Evolutionary conservation across 2,797 vertebrate species (phyloP), one percentile per base, ranked within the genome.

Genomic region (Coracias cyanogaster): DNA sequence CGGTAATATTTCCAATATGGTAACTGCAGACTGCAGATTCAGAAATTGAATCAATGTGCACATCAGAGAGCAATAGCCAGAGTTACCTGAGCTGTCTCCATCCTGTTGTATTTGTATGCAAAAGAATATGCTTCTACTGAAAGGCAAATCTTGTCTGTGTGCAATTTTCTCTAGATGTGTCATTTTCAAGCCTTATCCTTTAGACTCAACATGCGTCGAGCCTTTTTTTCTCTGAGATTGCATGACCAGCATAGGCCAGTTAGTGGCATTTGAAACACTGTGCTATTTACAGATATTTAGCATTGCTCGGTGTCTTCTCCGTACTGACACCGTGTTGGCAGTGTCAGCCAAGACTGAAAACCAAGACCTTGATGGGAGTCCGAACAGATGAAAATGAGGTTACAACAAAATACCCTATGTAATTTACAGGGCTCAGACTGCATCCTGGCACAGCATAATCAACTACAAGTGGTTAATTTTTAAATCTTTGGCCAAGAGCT

Each of bases 341-440:
- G 46, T 26, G 73, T 70, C 82, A 94, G 87, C 41, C 69, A 91
- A 76, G 89, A 71, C 51, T 61, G 85, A 79, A 90, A 94, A 91
- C 52, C 61, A 81, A 89, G 82, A 55, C 26, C 57, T 62, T 88
- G 91, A 74, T 80, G 79, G 54, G 22, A 48, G 64, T 64, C 81
- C 64, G 66, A 76, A 70, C 46, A 69, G 66, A 89, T 54, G 66
- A 90, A 95, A 91, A 92, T 55, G 62, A 65, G 64, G 41, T 78
- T 91, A 73, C 71, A 89, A 55, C 49, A 64, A 94, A 93, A 92
- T 66, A 90, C 33, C 77, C 8, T 5, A 82, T 66, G 71, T 66
- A 77, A 71, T 92, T 90, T 93, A 89, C 71, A 69, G 52, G 35
- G 54, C 74, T 89, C 9, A 2, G 51, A 21, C 10, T 72, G 52